Percentiles rank a stretch among this genome's conserved stretches.
Conservation (phyloP, 2,888 invertebrate species). For the Cyclophora albipunctata region DNA sequence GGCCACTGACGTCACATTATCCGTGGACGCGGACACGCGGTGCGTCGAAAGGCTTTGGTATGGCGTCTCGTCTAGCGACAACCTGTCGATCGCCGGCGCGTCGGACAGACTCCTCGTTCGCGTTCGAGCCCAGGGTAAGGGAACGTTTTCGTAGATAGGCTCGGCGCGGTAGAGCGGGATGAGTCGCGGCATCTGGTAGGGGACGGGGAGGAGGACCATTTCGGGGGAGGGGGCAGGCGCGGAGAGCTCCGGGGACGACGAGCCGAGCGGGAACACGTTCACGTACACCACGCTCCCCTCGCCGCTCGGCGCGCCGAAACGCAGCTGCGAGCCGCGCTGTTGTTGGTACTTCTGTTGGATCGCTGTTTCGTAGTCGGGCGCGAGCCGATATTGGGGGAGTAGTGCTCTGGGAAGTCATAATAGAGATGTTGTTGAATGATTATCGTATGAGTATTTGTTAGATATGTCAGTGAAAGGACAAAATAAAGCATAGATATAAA, state of each 20-base stretch:
- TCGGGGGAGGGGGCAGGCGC: constrained; percentile 87
- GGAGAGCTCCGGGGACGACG: constrained; percentile 89
- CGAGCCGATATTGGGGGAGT: constrained; percentile 89
- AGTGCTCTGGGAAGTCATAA: constrained; percentile 75
- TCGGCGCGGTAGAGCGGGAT: constrained; percentile 44
- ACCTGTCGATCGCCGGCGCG: constrained; percentile 9
- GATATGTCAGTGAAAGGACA: not conserved
- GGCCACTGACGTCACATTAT: constrained; percentile 60
- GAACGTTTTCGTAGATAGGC: constrained; percentile 89
- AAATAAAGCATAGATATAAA: not conserved
- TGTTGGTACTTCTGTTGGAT: constrained; percentile 88
- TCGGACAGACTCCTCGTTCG: not conserved
- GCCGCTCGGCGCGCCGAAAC: constrained; percentile 75
- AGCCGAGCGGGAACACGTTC: constrained; percentile 84
- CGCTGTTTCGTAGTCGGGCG: constrained; percentile 96
- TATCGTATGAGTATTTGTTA: no score
- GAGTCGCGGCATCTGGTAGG: not conserved
- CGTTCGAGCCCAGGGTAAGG: constrained; percentile 73
- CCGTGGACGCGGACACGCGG: constrained; percentile 42
- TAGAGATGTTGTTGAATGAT: not conserved
- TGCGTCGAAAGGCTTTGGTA: constrained; percentile 64
- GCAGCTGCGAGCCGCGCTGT: constrained; percentile 40
- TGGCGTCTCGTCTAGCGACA: constrained; percentile 59
- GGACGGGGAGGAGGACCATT: constrained; percentile 58
- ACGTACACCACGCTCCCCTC: constrained; percentile 75